Percentiles rank a stretch among this genome's conserved stretches.
phyloP scores from a whole-genome alignment of 37 sponge, comb jelly and placozoan genomes.

The Bolinopsis microptera region DNA sequence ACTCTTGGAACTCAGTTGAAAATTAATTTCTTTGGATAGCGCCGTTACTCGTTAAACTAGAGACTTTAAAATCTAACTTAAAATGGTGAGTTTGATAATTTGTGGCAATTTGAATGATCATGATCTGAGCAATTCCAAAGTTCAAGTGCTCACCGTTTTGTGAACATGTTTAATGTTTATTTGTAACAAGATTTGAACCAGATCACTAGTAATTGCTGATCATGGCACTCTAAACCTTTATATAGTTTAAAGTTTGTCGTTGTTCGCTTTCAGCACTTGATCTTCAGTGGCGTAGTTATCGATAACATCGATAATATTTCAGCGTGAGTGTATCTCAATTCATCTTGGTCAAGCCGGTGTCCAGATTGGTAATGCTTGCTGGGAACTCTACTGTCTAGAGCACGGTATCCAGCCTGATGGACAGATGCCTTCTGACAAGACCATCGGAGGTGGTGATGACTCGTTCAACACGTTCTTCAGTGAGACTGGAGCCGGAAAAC shows the following conservation, averaged over 20 bases:
- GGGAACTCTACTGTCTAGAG: slow-evolving; percentile 97
- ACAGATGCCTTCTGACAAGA: slow-evolving; percentile 91
- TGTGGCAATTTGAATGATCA: no score
- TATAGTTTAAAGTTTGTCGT: no score
- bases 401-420: slow-evolving; percentile 98
- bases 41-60: not conserved
- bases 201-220: not conserved
- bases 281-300: no score
- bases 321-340: slow-evolving; percentile 93
- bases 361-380: slow-evolving; percentile 97
- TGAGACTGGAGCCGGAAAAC: slow-evolving; percentile 90
- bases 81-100: not conserved
- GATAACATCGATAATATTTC: no score
- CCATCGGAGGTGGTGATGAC: slow-evolving; percentile 87
- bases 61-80: not conserved
- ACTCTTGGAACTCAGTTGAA: not conserved
- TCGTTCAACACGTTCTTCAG: slow-evolving; percentile 98
- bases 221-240: no score
- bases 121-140: no score
- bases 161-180: no score
- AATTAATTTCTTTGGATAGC: not conserved
- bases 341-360: slow-evolving; percentile 98
- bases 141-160: no score
- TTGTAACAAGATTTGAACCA: no score
- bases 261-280: no score